Conservation (phyloP, 2,797 vertebrate genomes). For the Darevskia nairensis region DNA sequence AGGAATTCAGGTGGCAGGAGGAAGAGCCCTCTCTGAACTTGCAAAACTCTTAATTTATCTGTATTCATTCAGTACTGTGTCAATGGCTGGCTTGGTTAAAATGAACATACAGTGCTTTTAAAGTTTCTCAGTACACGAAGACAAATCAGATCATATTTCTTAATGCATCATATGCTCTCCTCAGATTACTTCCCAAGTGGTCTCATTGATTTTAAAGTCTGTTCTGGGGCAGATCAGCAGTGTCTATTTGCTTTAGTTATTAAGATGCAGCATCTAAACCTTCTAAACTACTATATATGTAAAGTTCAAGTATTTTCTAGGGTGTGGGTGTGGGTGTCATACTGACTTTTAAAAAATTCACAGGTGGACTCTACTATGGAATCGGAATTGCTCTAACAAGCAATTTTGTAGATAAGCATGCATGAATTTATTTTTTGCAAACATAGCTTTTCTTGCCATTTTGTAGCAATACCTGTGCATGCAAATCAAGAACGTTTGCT, state of each 20-base stretch:
- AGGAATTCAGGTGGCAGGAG: not conserved
- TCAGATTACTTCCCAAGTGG: constrained; percentile 42
- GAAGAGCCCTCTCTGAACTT: not conserved
- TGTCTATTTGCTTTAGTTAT: constrained; percentile 22
- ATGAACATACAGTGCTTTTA: constrained; percentile 8
- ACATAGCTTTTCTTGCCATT: constrained; percentile 16
- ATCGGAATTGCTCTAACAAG: constrained; percentile 29
- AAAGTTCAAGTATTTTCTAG: not conserved
- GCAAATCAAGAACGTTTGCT: constrained; percentile 1
- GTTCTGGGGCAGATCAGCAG: constrained; percentile 38
- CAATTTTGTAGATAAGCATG: constrained; percentile 23
- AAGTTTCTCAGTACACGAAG: constrained; percentile 32
- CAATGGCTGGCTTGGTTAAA: not conserved
- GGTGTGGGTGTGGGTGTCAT: not conserved
- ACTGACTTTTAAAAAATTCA: not conserved
- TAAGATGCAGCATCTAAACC: not conserved
- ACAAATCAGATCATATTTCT: constrained; percentile 49
- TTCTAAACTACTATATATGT: constrained; percentile 5
- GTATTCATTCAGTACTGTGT: not conserved
- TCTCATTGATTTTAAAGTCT: constrained; percentile 42
- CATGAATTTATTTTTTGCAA: constrained; percentile 23
- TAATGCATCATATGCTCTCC: constrained; percentile 23
- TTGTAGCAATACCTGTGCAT: not conserved
- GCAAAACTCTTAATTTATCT: not conserved
- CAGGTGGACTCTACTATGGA: not conserved